Conservation (phyloP, 2,888 invertebrate species). For the Cordilura impudica region DNA sequence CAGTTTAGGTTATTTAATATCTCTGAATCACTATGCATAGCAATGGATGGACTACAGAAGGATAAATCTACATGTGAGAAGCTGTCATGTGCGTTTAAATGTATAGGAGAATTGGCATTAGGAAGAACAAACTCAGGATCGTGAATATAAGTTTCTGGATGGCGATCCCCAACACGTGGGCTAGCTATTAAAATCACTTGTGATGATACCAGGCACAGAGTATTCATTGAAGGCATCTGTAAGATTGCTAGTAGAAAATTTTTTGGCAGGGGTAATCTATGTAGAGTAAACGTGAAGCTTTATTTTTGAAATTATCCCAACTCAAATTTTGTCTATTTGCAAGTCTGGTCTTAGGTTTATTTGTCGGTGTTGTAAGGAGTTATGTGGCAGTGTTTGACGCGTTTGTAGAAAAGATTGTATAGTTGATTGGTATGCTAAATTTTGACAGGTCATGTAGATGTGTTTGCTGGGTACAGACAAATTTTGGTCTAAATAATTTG, state of each 20-base stretch:
- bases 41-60: constrained; percentile 30
- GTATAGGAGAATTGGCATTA: constrained; percentile 44
- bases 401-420: background rate
- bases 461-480: constrained; percentile 39
- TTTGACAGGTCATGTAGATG: constrained; percentile 27
- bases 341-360: background rate
- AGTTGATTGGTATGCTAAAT: no score
- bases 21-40: background rate
- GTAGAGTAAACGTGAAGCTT: constrained; percentile 47
- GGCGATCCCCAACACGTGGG: constrained; percentile 8
- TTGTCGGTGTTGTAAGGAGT: constrained; percentile 34
- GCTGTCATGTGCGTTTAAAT: constrained; percentile 54
- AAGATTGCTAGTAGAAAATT: constrained; percentile 1
- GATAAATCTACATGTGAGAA: constrained; percentile 55
- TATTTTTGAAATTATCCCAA: constrained; percentile 11
- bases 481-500: no score
- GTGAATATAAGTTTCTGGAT: constrained; percentile 13
- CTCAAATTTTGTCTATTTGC: no score
- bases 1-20: background rate
- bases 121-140: constrained; percentile 14
- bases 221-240: background rate
- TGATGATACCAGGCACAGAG: background rate
- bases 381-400: constrained; percentile 15
- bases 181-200: constrained; percentile 32
- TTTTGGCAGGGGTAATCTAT: constrained; percentile 24